Evolutionary conservation across 2,113 vertebrate genomes (phyloP), one percentile per base, ranked within the genome.

Genomic region (Quiscalus mexicanus): DNA sequence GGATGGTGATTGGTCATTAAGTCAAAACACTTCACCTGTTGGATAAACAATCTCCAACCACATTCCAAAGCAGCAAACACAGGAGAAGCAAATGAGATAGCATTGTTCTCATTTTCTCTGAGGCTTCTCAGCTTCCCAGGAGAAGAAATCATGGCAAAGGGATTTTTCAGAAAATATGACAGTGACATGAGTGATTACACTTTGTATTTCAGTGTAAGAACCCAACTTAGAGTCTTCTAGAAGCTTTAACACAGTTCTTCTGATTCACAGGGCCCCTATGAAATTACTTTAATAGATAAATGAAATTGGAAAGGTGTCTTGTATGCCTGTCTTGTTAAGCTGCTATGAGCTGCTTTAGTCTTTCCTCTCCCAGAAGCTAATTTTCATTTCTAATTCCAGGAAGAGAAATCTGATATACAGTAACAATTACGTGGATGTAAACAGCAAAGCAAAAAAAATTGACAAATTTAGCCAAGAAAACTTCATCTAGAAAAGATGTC

Each of bases 361-460:
- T 82, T 80, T 23, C 58, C 60, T 95, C 68, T 62, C 52, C 50
- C 30, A 89, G 82, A 88, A 89, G 37, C 35, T 69, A 68, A 87
- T 93, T 95, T 96, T 87, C n/a, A n/a, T 63, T 93, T 86, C 28
- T 62, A 69, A 84, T 85, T 74, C 30, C 67, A 89, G 78, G 62
- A 65, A 68, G 22, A 87, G 11, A 79, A 91, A 87, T 67, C 41
- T 77, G 63, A 90, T 67, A 62, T 20, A 49, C 37, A 63, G 63
- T 37, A 92, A 81, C 35, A 89, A 47, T 44, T 83, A 68, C 4
- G 6, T 73, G 70, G 89, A 89, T 2, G 5, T 50, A 95, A 93
- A 92, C 49, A 83, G 92, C 77, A 95, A 93, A 93, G 80, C 23
- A 81, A 83, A 89, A 87, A 15, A 8, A 24, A 23, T 23, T 47